Evolutionary conservation across 1,140 invertebrate genomes (phyloP).

Genomic region (Coelopa frigida): DNA sequence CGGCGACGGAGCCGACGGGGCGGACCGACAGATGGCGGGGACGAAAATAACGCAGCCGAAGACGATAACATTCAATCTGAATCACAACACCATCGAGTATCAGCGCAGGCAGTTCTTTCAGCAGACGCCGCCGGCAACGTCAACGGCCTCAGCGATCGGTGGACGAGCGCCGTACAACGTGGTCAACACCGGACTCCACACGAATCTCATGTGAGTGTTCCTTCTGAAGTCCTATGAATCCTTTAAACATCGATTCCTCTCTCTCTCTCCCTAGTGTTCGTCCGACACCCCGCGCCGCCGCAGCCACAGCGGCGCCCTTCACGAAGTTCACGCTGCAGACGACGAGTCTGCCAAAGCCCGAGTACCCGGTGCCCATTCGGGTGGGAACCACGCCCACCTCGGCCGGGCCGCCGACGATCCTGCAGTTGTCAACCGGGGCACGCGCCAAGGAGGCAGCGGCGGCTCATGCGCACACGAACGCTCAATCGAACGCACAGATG

Average conservation of each 20-base stretch:
- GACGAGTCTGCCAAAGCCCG: conserved; percentile 62
- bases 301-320: conserved; percentile 26
- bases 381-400: conserved; percentile 38
- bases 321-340: conserved; percentile 66
- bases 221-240: background rate
- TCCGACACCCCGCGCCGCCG: conserved; percentile 30
- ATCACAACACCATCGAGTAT: conserved; percentile 43
- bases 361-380: conserved; percentile 55
- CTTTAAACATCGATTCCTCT: background rate
- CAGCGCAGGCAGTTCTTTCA: conserved; percentile 40
- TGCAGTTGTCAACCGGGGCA: no score
- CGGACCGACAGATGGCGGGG: conserved; percentile 11
- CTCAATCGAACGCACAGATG: conserved; percentile 9
- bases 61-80: conserved; percentile 41
- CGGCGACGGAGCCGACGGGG: conserved; percentile 5
- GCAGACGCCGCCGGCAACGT: conserved; percentile 23
- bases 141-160: conserved; percentile 1
- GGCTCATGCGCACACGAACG: conserved; percentile 34
- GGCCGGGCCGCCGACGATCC: conserved; percentile 27
- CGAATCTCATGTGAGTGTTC: conserved; percentile 42
- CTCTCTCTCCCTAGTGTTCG: conserved; percentile 22
- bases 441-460: conserved; percentile 22
- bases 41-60: conserved; percentile 42
- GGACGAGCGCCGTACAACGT: conserved; percentile 23
- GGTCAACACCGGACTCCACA: conserved; percentile 36